phyloP scores from a whole-genome alignment of 2,113 vertebrate genomes.

The Procavia capensis region DNA sequence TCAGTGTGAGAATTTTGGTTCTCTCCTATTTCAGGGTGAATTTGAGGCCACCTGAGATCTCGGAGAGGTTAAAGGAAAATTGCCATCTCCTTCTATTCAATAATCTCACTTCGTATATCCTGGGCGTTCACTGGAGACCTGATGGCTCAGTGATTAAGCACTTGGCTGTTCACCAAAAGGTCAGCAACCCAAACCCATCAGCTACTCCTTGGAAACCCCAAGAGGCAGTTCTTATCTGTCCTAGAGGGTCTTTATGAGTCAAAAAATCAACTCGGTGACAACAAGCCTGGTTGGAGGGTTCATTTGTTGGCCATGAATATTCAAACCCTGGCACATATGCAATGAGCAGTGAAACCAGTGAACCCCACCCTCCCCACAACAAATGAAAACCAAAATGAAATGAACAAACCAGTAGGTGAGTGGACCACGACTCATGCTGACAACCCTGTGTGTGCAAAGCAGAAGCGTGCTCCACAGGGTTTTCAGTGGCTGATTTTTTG shows the following conservation, averaged over 20 bases:
- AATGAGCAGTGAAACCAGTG: neutral
- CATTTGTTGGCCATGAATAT: neutral
- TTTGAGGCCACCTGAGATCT: neutral
- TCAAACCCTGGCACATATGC: neutral
- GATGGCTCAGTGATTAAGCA: too few relatives aligned
- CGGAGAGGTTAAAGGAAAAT: neutral
- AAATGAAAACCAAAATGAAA: neutral
- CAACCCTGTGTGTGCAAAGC: too few relatives aligned
- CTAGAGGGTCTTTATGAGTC: too few relatives aligned
- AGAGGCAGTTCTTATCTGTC: too few relatives aligned
- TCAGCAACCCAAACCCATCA: too few relatives aligned
- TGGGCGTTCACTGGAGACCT: neutral
- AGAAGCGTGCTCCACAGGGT: too few relatives aligned
- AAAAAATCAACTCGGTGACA: too few relatives aligned
- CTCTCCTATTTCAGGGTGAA: neutral
- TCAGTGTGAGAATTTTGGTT: neutral
- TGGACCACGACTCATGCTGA: too few relatives aligned
- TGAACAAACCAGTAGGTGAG: too few relatives aligned
- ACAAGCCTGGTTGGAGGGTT: neutral
- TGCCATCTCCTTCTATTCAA: neutral
- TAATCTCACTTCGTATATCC: neutral
- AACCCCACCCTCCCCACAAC: neutral
- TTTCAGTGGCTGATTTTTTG: too few relatives aligned
- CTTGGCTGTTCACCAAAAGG: too few relatives aligned
- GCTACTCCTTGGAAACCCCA: too few relatives aligned